A percentile compares a stretch with the other conserved stretches of the same genome.
These are phyloP conservation scores for Rhizoglyphus robini DNA, from an alignment of 1,140 invertebrate species.

Conservation along the genomic window DNA sequence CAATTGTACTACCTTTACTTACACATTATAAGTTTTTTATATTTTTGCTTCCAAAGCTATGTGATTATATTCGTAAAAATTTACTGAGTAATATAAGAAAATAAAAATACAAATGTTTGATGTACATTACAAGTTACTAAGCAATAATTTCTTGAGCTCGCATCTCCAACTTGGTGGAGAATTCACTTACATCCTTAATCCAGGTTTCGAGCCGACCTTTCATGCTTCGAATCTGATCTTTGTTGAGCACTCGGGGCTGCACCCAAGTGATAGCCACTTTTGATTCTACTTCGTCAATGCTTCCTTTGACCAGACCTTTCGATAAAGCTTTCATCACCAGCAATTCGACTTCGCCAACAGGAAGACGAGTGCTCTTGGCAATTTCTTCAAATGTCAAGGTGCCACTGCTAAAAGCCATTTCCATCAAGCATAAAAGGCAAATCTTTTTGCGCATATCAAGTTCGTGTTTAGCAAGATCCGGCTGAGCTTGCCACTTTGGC, in stretches of 20 bases:
- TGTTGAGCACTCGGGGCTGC: slow-evolving; percentile 74
- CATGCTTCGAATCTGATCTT: slow-evolving; percentile 47
- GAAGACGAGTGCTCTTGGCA: slow-evolving; percentile 62
- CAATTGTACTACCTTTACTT: slow-evolving; percentile 62
- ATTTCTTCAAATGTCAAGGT: slow-evolving; percentile 84
- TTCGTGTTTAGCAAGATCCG: slow-evolving; percentile 74
- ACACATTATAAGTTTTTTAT: slow-evolving; percentile 33
- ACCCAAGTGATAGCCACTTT: slow-evolving; percentile 77
- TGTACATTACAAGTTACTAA: too few species aligned
- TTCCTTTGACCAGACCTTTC: slow-evolving; percentile 80
- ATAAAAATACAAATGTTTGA: background rate
- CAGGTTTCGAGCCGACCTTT: slow-evolving; percentile 59
- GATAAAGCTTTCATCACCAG: slow-evolving; percentile 95
- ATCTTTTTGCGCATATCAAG: slow-evolving; percentile 77
- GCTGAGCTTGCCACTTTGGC: slow-evolving; percentile 61
- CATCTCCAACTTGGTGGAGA: slow-evolving; percentile 63
- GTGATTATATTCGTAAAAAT: background rate
- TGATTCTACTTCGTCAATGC: slow-evolving; percentile 80
- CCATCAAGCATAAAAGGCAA: slow-evolving; percentile 87
- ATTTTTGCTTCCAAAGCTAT: background rate
- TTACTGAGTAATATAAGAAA: background rate
- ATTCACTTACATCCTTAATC: slow-evolving; percentile 64
- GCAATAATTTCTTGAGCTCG: slow-evolving; percentile 57
- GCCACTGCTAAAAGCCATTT: slow-evolving; percentile 59
- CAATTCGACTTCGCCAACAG: slow-evolving; percentile 64